Evolutionary conservation across 2,888 invertebrate species (phyloP).

Genomic region (Philhelius pedissequus): DNA sequence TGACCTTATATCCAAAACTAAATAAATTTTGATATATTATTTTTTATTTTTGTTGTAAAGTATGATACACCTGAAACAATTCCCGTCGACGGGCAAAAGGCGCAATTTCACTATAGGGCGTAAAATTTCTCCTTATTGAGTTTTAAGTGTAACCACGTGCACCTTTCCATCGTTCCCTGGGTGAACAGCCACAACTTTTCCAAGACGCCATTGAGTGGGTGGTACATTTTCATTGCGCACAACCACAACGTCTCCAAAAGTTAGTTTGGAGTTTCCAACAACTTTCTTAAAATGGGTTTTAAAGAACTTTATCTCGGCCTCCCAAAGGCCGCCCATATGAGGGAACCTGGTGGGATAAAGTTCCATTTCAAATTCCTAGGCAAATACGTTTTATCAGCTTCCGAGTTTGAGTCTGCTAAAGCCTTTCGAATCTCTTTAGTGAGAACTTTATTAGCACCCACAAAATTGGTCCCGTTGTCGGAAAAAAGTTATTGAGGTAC

Average conservation of each 20-base stretch:
- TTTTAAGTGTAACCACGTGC: neutral
- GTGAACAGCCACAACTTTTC: neutral
- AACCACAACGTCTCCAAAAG: neutral
- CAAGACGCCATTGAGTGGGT: neutral
- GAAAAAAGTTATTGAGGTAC: too few species aligned
- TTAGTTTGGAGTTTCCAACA: too few species aligned
- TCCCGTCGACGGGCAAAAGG: conserved; percentile 11
- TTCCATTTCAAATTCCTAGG: neutral
- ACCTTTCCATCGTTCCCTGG: conserved; percentile 9
- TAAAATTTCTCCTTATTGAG: neutral
- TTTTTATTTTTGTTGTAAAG: neutral
- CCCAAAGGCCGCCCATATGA: conserved; percentile 6
- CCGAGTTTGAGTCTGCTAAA: neutral
- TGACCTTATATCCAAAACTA: neutral
- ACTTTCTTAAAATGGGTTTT: conserved; percentile 3
- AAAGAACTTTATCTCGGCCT: neutral
- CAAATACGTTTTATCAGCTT: neutral
- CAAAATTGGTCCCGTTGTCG: conserved; percentile 54
- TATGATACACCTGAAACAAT: neutral
- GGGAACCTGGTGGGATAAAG: too few species aligned
- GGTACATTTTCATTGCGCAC: conserved; percentile 14
- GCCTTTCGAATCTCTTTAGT: neutral
- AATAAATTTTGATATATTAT: neutral
- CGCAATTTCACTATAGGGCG: neutral
- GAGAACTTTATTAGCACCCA: neutral